Conservation (phyloP, 2,113 vertebrate genomes). For the Aphyosemion australe region DNA sequence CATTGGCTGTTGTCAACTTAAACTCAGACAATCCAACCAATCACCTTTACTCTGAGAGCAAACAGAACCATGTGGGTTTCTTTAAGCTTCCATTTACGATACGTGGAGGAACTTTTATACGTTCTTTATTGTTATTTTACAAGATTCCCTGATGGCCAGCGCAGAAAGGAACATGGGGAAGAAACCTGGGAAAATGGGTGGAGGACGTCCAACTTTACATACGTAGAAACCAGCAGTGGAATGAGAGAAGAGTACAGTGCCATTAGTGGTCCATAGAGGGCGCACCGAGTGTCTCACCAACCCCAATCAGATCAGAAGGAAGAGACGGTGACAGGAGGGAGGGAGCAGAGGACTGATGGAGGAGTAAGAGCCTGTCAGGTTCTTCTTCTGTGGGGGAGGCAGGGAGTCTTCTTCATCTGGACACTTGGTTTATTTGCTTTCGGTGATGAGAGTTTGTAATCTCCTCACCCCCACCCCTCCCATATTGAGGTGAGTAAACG, state of each 20-base stretch:
- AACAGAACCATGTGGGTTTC: constrained; percentile 13
- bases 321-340: constrained; percentile 21
- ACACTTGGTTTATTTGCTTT: constrained; percentile 51
- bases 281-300: constrained; percentile 51
- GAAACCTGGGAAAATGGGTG: background rate
- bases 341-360: constrained; percentile 27
- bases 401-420: constrained; percentile 23
- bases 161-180: constrained; percentile 46
- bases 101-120: constrained; percentile 61
- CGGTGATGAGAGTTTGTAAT: constrained; percentile 44
- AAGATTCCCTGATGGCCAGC: constrained; percentile 78
- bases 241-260: constrained; percentile 42
- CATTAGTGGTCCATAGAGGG: constrained; percentile 64
- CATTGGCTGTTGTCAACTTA: constrained; percentile 30
- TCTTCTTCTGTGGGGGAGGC: constrained; percentile 18
- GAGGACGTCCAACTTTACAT: constrained; percentile 40
- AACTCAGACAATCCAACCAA: constrained; percentile 27
- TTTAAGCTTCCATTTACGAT: constrained; percentile 33
- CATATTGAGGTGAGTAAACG: constrained; percentile 37
- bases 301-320: constrained; percentile 32
- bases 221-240: constrained; percentile 53
- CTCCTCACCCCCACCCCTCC: constrained; percentile 28
- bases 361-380: constrained; percentile 31
- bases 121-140: constrained; percentile 67
- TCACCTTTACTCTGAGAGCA: constrained; percentile 27